A percentile compares a stretch with the other conserved stretches of the same genome.
Conservation (phyloP, 2,113 vertebrate genomes). For the Echinops telfairi region DNA sequence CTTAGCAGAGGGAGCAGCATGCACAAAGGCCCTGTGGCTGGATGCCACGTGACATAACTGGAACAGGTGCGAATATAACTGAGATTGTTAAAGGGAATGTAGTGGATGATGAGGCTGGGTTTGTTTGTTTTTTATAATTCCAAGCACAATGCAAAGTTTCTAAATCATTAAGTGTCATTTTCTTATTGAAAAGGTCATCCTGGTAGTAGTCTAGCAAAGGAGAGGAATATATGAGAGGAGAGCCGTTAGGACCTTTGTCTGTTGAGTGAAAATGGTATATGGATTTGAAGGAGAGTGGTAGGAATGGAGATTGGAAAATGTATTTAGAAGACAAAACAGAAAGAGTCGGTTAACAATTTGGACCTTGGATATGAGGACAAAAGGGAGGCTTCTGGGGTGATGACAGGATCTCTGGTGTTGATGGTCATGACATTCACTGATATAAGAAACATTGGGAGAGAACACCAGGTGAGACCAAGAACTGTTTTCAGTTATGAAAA, state of each 20-base stretch:
- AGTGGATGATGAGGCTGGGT: not conserved
- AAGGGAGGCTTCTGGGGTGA: not conserved
- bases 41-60: not conserved
- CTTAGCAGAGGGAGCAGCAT: not conserved
- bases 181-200: not conserved
- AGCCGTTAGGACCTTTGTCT: not conserved
- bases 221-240: not conserved
- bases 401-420: not conserved
- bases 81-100: not conserved
- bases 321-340: conserved; percentile 24
- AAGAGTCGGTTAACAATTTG: not conserved
- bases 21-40: not conserved
- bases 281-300: not conserved
- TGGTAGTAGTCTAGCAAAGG: not conserved
- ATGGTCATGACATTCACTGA: not conserved
- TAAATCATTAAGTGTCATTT: not conserved
- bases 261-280: not conserved
- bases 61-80: not conserved
- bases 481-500: not conserved
- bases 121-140: not conserved
- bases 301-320: not conserved
- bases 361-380: not conserved
- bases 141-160: not conserved
- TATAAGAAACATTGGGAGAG: not conserved
- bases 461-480: not conserved